phyloP scores from a whole-genome alignment of 2,113 vertebrate species.

The Gila orcuttii region DNA sequence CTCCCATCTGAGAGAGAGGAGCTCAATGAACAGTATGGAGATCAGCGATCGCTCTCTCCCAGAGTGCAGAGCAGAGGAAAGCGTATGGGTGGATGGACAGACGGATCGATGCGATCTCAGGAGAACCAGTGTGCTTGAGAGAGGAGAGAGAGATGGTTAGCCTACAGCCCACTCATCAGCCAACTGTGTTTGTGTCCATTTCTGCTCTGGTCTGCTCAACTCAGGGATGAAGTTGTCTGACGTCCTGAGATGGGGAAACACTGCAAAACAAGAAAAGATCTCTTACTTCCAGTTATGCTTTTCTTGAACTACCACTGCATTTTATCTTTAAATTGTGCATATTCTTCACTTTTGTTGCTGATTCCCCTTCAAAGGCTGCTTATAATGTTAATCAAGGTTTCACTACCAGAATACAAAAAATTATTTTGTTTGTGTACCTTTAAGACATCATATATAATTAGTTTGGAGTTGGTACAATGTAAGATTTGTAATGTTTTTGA shows the following conservation, averaged over 20 bases:
- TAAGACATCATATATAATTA: too few relatives aligned
- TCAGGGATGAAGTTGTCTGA: constrained; percentile 67
- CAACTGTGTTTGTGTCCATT: constrained; percentile 77
- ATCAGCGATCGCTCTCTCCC: constrained; percentile 80
- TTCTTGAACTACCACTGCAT: background rate
- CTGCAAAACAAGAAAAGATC: constrained; percentile 8
- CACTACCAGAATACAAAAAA: too few relatives aligned
- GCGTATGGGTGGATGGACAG: constrained; percentile 63
- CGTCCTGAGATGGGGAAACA: constrained; percentile 25
- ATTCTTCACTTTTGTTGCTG: background rate
- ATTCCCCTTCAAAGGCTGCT: background rate
- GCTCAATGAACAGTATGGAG: constrained; percentile 87
- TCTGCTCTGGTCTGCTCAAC: constrained; percentile 69
- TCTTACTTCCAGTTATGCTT: constrained; percentile 3
- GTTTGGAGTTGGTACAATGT: background rate
- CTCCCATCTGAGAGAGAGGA: constrained; percentile 50
- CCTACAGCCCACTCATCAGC: constrained; percentile 82
- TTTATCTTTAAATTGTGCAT: background rate
- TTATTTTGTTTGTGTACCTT: too few relatives aligned
- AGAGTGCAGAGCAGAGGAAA: constrained; percentile 64
- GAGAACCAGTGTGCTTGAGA: constrained; percentile 50
- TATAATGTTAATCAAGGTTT: background rate
- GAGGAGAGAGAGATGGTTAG: constrained; percentile 79
- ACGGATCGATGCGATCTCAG: constrained; percentile 84
- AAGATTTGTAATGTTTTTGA: background rate